phyloP scores from a whole-genome alignment of 2,113 vertebrate species.

The Synodontis membranacea region DNA sequence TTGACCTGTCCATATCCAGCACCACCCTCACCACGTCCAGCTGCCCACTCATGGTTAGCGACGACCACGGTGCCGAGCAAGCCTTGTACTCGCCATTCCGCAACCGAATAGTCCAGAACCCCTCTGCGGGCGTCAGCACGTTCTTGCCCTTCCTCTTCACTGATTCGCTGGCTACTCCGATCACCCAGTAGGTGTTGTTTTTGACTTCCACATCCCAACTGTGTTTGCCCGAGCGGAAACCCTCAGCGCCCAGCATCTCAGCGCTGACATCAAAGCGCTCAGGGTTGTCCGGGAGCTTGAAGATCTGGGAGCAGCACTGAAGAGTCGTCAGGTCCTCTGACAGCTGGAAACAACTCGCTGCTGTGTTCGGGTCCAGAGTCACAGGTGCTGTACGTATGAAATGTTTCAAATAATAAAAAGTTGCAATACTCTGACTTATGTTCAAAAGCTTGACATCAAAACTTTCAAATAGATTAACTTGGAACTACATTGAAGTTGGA shows the following conservation, averaged over 20 bases:
- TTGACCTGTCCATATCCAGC: slow-evolving; percentile 75
- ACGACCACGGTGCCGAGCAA: slow-evolving; percentile 74
- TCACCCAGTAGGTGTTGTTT: slow-evolving; percentile 76
- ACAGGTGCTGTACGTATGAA: slow-evolving; percentile 64
- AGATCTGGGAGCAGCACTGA: slow-evolving; percentile 68
- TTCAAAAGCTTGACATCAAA: background rate
- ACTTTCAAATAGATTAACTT: background rate
- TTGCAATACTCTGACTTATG: background rate
- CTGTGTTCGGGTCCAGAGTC: slow-evolving; percentile 75
- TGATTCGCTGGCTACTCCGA: slow-evolving; percentile 72
- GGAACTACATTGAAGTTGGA: background rate
- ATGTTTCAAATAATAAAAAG: background rate
- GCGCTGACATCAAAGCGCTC: slow-evolving; percentile 77
- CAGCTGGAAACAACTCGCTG: slow-evolving; percentile 73
- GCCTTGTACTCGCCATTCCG: slow-evolving; percentile 77
- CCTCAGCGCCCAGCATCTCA: slow-evolving; percentile 71
- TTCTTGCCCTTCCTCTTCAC: slow-evolving; percentile 77
- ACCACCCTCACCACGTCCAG: slow-evolving; percentile 68
- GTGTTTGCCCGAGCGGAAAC: slow-evolving; percentile 68
- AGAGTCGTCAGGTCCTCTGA: slow-evolving; percentile 71
- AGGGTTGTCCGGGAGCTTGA: slow-evolving; percentile 74
- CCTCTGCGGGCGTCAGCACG: slow-evolving; percentile 73
- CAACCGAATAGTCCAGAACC: slow-evolving; percentile 77
- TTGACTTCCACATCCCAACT: slow-evolving; percentile 76
- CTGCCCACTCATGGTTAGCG: slow-evolving; percentile 66